phyloP scores from a whole-genome alignment of 2,888 invertebrate species.

The Agrilus biguttatus region DNA sequence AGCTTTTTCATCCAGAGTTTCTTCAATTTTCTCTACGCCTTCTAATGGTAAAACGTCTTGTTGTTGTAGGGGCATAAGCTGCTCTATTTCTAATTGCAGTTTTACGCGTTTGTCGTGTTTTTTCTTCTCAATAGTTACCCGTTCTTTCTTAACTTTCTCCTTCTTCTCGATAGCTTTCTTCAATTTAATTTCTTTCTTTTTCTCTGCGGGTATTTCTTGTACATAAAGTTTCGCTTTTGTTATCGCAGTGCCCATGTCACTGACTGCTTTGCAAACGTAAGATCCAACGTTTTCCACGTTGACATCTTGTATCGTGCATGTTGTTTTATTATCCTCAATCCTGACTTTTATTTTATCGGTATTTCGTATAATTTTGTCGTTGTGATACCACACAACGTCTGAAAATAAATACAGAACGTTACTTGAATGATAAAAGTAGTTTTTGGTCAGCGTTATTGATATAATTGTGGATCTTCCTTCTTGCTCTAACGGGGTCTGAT shows the following conservation, averaged over 20 bases:
- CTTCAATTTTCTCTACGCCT: conserved; percentile 39
- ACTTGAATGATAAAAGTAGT: background rate
- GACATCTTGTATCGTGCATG: conserved; percentile 51
- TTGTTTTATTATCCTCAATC: conserved; percentile 55
- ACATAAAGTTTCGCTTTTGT: conserved; percentile 68
- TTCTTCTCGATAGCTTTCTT: conserved; percentile 33
- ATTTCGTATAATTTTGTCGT: conserved; percentile 62
- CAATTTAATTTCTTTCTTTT: conserved; percentile 28
- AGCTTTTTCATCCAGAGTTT: conserved; percentile 27
- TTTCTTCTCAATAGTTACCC: conserved; percentile 34
- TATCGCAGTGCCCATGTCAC: conserved; percentile 67
- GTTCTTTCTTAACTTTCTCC: conserved; percentile 37
- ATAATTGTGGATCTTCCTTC: no score
- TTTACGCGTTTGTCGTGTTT: conserved; percentile 17
- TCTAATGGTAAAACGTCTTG: conserved; percentile 39
- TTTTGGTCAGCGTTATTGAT: no score
- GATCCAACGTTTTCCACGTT: conserved; percentile 53
- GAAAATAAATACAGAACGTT: conserved; percentile 14
- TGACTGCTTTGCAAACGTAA: conserved; percentile 74
- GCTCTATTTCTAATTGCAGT: conserved; percentile 25
- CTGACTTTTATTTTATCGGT: conserved; percentile 57
- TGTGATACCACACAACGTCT: conserved; percentile 81
- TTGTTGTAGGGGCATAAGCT: conserved; percentile 36
- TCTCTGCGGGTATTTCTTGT: conserved; percentile 34
- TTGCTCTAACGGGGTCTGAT: no score